Percentiles rank a stretch among this genome's conserved stretches.
These are phyloP conservation scores for Charanyca ferruginea DNA, from an alignment of 2,888 invertebrate species.

Conservation along the genomic window DNA sequence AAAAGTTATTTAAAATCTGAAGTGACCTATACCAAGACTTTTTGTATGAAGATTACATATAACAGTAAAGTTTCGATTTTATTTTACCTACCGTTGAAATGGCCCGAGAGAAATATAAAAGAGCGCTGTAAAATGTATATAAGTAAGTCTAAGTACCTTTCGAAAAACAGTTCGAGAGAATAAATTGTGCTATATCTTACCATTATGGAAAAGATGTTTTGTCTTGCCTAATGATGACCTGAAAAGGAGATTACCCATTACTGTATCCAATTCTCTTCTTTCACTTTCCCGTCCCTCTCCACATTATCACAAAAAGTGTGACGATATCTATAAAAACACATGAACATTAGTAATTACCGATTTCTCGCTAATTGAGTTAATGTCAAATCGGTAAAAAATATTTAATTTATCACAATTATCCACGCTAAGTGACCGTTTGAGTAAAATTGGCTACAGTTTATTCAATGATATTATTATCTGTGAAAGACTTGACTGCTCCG, in stretches of 20 bases:
- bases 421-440: constrained; percentile 22
- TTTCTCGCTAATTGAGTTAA: constrained; percentile 47
- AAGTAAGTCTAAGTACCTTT: not conserved
- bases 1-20: constrained; percentile 14
- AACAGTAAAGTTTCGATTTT: no score
- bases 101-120: no score
- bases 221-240: not conserved
- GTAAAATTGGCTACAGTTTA: constrained; percentile 11
- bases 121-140: not conserved
- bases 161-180: not conserved
- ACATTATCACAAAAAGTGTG: not conserved
- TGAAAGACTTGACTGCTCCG: not conserved
- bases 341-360: constrained; percentile 21
- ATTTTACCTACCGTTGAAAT: no score
- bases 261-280: not conserved
- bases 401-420: constrained; percentile 22
- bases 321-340: not conserved
- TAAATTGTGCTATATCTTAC: not conserved
- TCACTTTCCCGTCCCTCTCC: constrained; percentile 11
- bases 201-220: not conserved
- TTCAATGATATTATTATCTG: not conserved
- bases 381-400: constrained; percentile 21
- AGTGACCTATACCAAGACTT: constrained; percentile 4
- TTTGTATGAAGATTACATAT: not conserved
- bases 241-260: not conserved